Conservation (phyloP, 2,797 vertebrate genomes). For the Eulemur rubriventer region DNA sequence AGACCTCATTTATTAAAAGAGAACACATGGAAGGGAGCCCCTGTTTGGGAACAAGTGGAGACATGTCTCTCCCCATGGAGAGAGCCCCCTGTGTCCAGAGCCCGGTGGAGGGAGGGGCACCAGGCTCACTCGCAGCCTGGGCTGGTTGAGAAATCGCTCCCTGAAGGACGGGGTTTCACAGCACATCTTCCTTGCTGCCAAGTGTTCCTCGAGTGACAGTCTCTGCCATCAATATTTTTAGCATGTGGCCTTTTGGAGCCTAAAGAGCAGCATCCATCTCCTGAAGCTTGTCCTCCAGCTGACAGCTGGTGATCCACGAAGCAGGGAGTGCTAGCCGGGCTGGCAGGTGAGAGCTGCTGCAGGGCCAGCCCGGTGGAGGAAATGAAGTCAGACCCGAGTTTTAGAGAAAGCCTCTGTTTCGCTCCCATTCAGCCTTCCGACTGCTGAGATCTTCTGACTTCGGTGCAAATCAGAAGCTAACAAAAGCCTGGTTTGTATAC, state of each 20-base stretch:
- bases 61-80: fast-evolving
- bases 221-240: slow-evolving; percentile 43
- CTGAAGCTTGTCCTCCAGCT: neutral
- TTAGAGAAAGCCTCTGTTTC: neutral
- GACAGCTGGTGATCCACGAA: neutral
- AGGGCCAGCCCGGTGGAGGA: neutral
- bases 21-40: neutral
- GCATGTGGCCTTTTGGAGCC: slow-evolving; percentile 1
- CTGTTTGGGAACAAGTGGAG: neutral
- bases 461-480: neutral
- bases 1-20: neutral
- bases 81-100: neutral
- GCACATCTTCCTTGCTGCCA: neutral
- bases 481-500: neutral
- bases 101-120: neutral
- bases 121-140: neutral
- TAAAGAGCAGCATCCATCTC: neutral
- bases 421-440: neutral
- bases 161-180: neutral
- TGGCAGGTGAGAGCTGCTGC: neutral
- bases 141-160: neutral
- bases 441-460: neutral
- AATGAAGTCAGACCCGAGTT: neutral
- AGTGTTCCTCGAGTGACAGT: neutral
- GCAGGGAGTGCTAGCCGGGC: neutral